Conservation (phyloP, 1,140 invertebrate species). For the Zaprionus gabonicus region DNA sequence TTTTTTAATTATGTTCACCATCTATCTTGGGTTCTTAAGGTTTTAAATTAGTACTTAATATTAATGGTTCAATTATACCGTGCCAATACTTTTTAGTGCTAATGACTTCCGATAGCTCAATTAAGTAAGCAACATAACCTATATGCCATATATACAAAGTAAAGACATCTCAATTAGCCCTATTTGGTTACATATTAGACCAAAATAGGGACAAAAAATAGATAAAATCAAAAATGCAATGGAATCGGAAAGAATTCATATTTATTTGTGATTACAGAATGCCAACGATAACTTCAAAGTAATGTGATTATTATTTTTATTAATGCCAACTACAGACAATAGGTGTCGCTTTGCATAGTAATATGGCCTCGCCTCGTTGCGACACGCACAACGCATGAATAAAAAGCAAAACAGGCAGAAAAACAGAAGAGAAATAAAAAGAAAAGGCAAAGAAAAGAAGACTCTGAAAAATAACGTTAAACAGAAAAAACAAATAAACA, state of each 20-base stretch:
- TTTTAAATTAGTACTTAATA: no score
- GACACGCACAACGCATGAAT: background rate
- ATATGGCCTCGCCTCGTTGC: background rate
- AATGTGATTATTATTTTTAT: slow-evolving; percentile 36
- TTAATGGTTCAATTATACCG: no score
- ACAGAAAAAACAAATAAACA: background rate
- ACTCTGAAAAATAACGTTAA: background rate
- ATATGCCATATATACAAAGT: background rate
- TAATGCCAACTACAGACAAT: slow-evolving; percentile 19
- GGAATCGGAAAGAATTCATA: background rate
- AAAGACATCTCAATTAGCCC: slow-evolving; percentile 1
- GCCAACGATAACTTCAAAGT: slow-evolving; percentile 12
- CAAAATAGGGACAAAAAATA: slow-evolving; percentile 9
- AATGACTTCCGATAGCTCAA: background rate
- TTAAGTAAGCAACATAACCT: background rate
- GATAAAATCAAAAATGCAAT: background rate
- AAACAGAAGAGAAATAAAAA: background rate
- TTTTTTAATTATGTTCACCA: no score
- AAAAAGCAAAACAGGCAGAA: background rate
- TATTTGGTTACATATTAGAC: slow-evolving; percentile 10
- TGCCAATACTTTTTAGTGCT: background rate
- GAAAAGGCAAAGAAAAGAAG: background rate
- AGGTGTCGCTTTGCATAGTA: slow-evolving; percentile 44
- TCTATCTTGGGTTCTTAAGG: no score
- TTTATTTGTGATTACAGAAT: slow-evolving; percentile 21